Evolutionary conservation across 92 coral and sea anemone species (phyloP).

Genomic region (Palythoa grandis): DNA sequence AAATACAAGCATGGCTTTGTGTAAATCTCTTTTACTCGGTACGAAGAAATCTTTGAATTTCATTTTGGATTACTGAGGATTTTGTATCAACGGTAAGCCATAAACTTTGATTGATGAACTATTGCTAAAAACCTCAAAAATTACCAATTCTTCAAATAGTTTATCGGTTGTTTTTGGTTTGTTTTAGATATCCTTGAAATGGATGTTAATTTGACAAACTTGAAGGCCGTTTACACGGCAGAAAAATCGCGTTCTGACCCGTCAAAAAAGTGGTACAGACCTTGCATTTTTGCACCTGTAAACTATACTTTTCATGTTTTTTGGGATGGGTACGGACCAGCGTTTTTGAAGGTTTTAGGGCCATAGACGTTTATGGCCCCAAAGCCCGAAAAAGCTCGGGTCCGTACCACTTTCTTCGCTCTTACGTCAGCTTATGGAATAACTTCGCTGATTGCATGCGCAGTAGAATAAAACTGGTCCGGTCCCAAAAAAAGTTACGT

Average conservation of each 20-base stretch:
- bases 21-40: background rate
- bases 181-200: background rate
- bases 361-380: too few relatives aligned
- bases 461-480: too few relatives aligned
- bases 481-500: too few relatives aligned
- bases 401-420: too few relatives aligned
- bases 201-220: background rate
- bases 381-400: too few relatives aligned
- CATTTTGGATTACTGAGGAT: constrained; percentile 14
- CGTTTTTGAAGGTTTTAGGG: too few relatives aligned
- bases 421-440: too few relatives aligned
- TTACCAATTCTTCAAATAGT: background rate
- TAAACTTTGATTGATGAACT: background rate
- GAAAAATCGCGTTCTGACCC: background rate
- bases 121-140: background rate
- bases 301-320: too few relatives aligned
- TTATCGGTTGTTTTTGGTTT: background rate
- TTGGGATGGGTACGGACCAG: too few relatives aligned
- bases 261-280: background rate
- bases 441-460: too few relatives aligned
- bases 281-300: too few relatives aligned
- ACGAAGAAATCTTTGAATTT: background rate
- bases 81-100: constrained; percentile 7
- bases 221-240: too few relatives aligned
- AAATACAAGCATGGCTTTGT: constrained; percentile 18